Conservation (phyloP, 2,888 invertebrate species). For the Gnatocerus cornutus region DNA sequence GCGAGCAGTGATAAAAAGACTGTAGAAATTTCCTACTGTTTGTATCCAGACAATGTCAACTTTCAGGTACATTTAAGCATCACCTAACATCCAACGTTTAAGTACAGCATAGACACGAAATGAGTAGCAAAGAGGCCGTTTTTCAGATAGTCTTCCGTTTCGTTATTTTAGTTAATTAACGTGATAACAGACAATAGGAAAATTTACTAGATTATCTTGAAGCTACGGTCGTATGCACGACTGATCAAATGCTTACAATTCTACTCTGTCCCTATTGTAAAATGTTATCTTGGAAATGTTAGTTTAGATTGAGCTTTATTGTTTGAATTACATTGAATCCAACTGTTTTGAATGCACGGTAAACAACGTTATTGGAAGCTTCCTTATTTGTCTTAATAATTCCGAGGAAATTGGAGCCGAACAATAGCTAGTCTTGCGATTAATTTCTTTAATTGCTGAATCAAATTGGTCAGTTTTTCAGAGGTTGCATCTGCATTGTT, state of each 20-base stretch:
- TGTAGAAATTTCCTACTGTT: conserved; percentile 18
- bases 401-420: conserved; percentile 24
- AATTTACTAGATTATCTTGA: conserved; percentile 7
- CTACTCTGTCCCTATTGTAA: conserved; percentile 37
- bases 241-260: conserved; percentile 21
- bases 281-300: conserved; percentile 49
- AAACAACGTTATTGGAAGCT: conserved; percentile 34
- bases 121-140: too few relatives aligned
- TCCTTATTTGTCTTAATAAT: conserved; percentile 36
- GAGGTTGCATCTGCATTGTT: neutral
- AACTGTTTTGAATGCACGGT: conserved; percentile 32
- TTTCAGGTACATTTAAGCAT: neutral
- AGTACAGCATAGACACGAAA: too few relatives aligned
- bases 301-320: conserved; percentile 54
- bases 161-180: neutral
- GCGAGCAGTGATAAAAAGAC: neutral
- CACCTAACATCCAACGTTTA: neutral
- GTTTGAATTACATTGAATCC: conserved; percentile 29
- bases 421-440: conserved; percentile 25
- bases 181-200: conserved; percentile 27
- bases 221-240: conserved; percentile 20
- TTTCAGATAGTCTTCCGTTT: too few relatives aligned
- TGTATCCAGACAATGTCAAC: neutral
- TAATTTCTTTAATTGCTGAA: conserved; percentile 33
- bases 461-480: conserved; percentile 20